phyloP scores from a whole-genome alignment of 2,888 invertebrate genomes.

The Orgyia antiqua region DNA sequence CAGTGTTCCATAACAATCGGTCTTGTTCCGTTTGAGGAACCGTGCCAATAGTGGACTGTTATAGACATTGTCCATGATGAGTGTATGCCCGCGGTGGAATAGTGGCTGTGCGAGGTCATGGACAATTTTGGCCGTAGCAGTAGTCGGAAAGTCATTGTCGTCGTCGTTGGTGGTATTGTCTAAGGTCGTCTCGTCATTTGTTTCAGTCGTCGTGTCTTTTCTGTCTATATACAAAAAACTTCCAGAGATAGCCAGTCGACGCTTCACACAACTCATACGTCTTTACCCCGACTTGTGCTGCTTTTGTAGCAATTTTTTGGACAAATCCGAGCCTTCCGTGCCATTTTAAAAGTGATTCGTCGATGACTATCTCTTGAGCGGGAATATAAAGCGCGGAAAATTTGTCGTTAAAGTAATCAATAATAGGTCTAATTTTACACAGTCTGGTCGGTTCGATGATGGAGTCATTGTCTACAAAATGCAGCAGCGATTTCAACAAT shows the following conservation, averaged over 20 bases:
- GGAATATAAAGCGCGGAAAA: slow-evolving; percentile 20
- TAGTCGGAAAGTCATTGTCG: too few species aligned
- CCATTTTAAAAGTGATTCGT: slow-evolving; percentile 27
- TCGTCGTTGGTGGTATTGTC: neutral
- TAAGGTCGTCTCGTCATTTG: neutral
- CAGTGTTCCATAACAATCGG: slow-evolving; percentile 16
- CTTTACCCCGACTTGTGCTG: slow-evolving; percentile 19
- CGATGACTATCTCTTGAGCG: slow-evolving; percentile 23
- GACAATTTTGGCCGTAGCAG: neutral
- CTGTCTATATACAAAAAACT: too few species aligned
- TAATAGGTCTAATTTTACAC: slow-evolving; percentile 13
- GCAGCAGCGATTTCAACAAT: slow-evolving; percentile 16
- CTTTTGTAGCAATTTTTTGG: slow-evolving; percentile 19
- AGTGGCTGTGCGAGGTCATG: neutral
- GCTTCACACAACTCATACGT: slow-evolving; percentile 25
- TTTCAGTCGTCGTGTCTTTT: too few species aligned
- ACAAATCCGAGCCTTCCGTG: slow-evolving; percentile 18
- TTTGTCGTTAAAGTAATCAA: slow-evolving; percentile 21
- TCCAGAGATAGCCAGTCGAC: slow-evolving; percentile 24
- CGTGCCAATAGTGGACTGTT: too few species aligned
- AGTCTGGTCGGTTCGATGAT: slow-evolving; percentile 8
- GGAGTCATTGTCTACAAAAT: slow-evolving; percentile 20
- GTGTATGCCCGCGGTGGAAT: slow-evolving; percentile 7
- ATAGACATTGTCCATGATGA: too few species aligned
- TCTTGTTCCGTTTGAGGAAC: too few species aligned